Evolutionary conservation across 2,888 invertebrate genomes (phyloP), one percentile per base, ranked within the genome.

Genomic region (Folsomia manolachei): DNA sequence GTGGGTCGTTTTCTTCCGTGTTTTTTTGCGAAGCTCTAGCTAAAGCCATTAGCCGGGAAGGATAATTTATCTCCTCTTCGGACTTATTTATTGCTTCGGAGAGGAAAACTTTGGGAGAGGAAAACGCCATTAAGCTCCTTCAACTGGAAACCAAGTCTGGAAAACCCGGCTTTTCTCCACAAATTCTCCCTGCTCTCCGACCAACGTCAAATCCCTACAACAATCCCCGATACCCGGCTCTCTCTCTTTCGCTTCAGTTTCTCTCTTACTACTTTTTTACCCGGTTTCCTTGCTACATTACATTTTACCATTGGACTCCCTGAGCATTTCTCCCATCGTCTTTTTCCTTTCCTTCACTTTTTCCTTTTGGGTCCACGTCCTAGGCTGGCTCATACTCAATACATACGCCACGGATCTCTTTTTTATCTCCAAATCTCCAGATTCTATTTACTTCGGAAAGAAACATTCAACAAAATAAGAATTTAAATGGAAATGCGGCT

Each of bases 1-100:
- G 56, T 56, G 56, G 18, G 56, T 56, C 56, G 56, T 56, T 56
- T 56, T 56, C n/a, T n/a, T n/a, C 56, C 7, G 56, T 56, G 56
- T 56, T 56, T 56, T 56, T 56, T 56, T 18, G 56, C 56, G 39
- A 56, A n/a, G n/a, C n/a, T n/a, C n/a, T n/a, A n/a, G 56, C 7
- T 7, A 56, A 56, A 56, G 11, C 56, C 56, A 56, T 56, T 56
- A 56, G 56, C 19, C 56, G 56, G 21, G 56, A 56, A 56, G 56
- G 56, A 56, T 56, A 56, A 56, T 56, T 56, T 56, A 56, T 56
- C 56, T 56, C 56, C 21, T 56, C 56, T 19, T 56, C 56, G 56
- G 56, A 56, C 56, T 56, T 56, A 56, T 56, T 56, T 56, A 56
- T 56, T 56, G 56, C 56, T 56, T 19, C 19, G 56, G 19, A 56